Base-by-base conservation (phyloP, 2,113 vertebrate species). In the Microcebus jonahi region DNA sequence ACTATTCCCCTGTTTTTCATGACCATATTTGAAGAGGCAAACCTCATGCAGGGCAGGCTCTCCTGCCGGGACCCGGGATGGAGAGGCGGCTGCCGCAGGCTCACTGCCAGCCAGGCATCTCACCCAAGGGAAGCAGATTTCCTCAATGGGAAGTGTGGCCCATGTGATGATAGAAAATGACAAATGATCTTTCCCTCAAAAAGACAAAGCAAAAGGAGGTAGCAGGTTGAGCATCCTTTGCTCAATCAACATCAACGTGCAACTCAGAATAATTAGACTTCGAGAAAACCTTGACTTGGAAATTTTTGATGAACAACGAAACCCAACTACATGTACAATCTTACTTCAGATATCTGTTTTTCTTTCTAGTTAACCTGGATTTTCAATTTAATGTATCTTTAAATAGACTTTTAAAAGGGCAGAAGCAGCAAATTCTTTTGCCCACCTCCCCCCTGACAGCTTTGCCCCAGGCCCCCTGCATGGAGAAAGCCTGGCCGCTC, bases 401-500 rank as follows among this genome's bases (percentile, higher is more conserved):
- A 67, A 97, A 20, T 21, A 45, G 50, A 83, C 15, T 80, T 90
- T 89, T 87, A 13, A 96, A 91, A 90, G 87, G 29, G 23, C 90
- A 87, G 61, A 91, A 65, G 53, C 21, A 90, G 50, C 8, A 21
- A 70, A 84, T 67, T 94, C n/a, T 73, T 94, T 85, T 63, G 55
- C 6, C 2, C 23, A 53, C 77, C 15, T 73, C 53, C 27, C 48
- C 50, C 82, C 50, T 5, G 17, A 31, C 15, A 39, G 6, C 61
- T 85, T 79, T 73, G 59, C 65, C 61, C 11, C 7, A 48, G 57
- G 8, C 39, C 21, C 7, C 1, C 29, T 14, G 10, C 5, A 6
- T 82, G 39, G 84, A 71, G 73, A 81, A 75, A 81, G 29, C 29
- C 57, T 71, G 65, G 31, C 39, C 83, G 55, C 70, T n/a, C 53